phyloP scores from a whole-genome alignment of 2,888 invertebrate genomes.

The Cephalotes varians region DNA sequence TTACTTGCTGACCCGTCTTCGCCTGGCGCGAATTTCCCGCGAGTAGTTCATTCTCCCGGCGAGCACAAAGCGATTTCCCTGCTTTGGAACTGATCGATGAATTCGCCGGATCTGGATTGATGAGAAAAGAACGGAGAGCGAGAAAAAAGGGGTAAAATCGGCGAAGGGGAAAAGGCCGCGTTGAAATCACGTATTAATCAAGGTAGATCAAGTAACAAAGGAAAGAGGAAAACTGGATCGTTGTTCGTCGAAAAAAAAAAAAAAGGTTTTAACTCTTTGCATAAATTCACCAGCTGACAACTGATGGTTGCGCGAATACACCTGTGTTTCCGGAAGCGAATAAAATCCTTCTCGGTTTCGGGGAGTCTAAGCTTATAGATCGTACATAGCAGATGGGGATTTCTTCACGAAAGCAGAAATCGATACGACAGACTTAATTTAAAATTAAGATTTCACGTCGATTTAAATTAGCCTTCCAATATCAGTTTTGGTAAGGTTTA shows the following conservation, averaged over 20 bases:
- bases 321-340: neutral
- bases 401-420: neutral
- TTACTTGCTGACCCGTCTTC: constrained; percentile 37
- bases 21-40: constrained; percentile 15
- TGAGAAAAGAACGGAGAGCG: constrained; percentile 7
- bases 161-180: neutral
- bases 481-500: neutral
- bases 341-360: neutral
- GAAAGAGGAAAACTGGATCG: neutral
- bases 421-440: neutral
- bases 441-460: neutral
- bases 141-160: constrained; percentile 11
- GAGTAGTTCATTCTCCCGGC: constrained; percentile 4
- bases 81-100: constrained; percentile 38
- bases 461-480: neutral
- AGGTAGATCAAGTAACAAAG: constrained; percentile 26
- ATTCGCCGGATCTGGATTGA: constrained; percentile 42
- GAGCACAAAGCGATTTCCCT: constrained; percentile 43
- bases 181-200: constrained; percentile 40
- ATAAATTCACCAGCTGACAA: neutral
- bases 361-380: neutral
- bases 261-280: neutral
- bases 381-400: neutral
- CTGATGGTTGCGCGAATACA: constrained; percentile 12
- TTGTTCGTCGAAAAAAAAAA: constrained; percentile 4